Evolutionary conservation across 2,888 invertebrate genomes (phyloP), one percentile per base, ranked within the genome.

Genomic region (Tineola bisselliella): DNA sequence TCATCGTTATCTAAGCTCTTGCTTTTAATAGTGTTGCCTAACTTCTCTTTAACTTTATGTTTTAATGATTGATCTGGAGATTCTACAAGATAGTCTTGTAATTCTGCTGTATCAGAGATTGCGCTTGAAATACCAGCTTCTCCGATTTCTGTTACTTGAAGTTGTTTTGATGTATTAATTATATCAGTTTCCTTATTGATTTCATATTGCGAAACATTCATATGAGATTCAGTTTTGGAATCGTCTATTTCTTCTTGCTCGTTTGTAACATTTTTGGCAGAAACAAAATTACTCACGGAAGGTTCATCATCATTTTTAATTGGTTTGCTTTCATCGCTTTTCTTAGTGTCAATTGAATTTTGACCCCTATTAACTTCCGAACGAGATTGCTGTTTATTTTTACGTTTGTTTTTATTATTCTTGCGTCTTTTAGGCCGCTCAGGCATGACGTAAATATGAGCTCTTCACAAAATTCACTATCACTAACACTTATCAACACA

Each of bases 1-100:
- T 87, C 87, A 59, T 87, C 87, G 62, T 84, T 78, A 66, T 88
- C 88, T 56, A 86, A 77, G 65, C 88, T 88, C 70, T 87, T 88
- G 68, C 88, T 87, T 75, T 88, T 88, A 8, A 73, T 58, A 33
- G 69, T 70, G 62, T 64, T 72, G 61, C 68, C 72, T 63, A 86
- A 66, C 68, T 84, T 86, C 70, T 64, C 44, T 73, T 79, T 81
- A 61, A 59, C 67, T 67, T 75, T 15, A 15, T 44, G 6, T 43
- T 25, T 79, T 56, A 67, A 60, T 8, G 74, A 68, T 60, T 79
- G 76, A 12, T 84, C 81, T 31, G 88, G 88, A 67, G 78, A 75
- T 76, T 88, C 87, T 8, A 88, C 88, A 19, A 77, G 73, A 63
- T 88, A 88, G 6, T 63, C 61, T 3, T 12, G 8, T 58, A 58